These are phyloP conservation scores for Drosophila borealis DNA, from an alignment of 2,888 invertebrate species.

Conservation along the genomic window DNA sequence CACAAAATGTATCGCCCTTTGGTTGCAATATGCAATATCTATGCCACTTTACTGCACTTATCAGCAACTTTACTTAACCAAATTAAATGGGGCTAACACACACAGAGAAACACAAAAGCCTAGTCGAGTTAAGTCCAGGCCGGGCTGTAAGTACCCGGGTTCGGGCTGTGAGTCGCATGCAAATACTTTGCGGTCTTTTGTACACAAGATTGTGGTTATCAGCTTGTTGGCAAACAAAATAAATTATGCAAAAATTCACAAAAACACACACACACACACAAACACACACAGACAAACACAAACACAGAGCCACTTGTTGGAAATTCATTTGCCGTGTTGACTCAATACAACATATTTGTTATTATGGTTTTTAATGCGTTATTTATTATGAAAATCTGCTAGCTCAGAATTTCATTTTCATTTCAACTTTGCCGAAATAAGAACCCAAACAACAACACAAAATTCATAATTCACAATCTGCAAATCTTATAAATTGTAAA, in stretches of 20 bases:
- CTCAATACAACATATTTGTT: slow-evolving; percentile 48
- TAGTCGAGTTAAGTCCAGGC: background rate
- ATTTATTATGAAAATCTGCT: slow-evolving; percentile 76
- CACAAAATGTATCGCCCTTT: slow-evolving; percentile 21
- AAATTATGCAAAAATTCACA: slow-evolving; percentile 69
- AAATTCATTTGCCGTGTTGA: slow-evolving; percentile 28
- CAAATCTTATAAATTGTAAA: slow-evolving; percentile 42
- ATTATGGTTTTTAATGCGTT: slow-evolving; percentile 68
- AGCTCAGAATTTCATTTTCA: slow-evolving; percentile 74
- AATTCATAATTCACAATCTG: slow-evolving; percentile 40
- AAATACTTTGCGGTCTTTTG: slow-evolving; percentile 59
- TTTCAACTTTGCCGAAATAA: slow-evolving; percentile 56
- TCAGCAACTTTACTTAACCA: slow-evolving; percentile 59
- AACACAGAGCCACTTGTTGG: slow-evolving; percentile 59
- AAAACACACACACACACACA: slow-evolving; percentile 21
- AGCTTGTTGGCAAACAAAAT: slow-evolving; percentile 60
- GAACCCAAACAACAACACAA: slow-evolving; percentile 63
- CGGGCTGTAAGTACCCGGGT: background rate
- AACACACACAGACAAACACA: slow-evolving; percentile 12
- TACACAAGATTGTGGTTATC: slow-evolving; percentile 60
- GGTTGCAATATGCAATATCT: slow-evolving; percentile 1
- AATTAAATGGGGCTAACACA: slow-evolving; percentile 49
- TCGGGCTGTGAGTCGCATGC: slow-evolving; percentile 13
- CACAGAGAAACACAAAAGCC: slow-evolving; percentile 11
- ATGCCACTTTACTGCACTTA: slow-evolving; percentile 27